Conservation (phyloP, 2,113 vertebrate species). For the Psittacus erithacus region DNA sequence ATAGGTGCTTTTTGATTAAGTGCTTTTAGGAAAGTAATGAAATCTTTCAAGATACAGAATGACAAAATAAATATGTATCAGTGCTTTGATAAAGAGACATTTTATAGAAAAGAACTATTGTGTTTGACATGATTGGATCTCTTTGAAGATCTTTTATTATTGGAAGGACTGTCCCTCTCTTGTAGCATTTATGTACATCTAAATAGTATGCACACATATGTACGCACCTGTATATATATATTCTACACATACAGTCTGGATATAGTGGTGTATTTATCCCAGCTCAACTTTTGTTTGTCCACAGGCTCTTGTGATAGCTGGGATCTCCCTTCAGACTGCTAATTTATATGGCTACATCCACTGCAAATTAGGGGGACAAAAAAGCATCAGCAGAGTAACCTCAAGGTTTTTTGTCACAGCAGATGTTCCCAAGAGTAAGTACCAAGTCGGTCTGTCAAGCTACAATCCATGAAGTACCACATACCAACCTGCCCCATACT, state of each 20-base stretch:
- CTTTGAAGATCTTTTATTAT: background rate
- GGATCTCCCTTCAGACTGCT: constrained; percentile 85
- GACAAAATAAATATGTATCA: background rate
- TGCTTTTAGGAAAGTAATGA: background rate
- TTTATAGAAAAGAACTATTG: background rate
- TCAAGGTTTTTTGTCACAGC: constrained; percentile 70
- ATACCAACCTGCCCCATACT: rapidly evolving
- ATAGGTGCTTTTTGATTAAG: background rate
- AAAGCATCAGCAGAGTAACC: constrained; percentile 59
- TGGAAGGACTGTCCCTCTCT: background rate
- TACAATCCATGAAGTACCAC: background rate
- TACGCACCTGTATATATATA: rapidly evolving
- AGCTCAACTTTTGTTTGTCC: background rate
- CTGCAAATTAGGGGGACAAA: constrained; percentile 81
- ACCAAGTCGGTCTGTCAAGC: background rate
- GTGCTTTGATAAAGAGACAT: background rate
- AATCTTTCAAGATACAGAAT: background rate
- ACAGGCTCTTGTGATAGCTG: constrained; percentile 83
- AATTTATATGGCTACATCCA: constrained; percentile 88
- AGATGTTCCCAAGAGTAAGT: constrained; percentile 81
- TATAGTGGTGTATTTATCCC: background rate
- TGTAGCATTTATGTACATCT: background rate
- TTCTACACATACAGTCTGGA: rapidly evolving
- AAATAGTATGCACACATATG: too few relatives aligned
- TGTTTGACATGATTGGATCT: background rate